Conservation (phyloP, 2,888 invertebrate species). For the Athrips mouffetella region DNA sequence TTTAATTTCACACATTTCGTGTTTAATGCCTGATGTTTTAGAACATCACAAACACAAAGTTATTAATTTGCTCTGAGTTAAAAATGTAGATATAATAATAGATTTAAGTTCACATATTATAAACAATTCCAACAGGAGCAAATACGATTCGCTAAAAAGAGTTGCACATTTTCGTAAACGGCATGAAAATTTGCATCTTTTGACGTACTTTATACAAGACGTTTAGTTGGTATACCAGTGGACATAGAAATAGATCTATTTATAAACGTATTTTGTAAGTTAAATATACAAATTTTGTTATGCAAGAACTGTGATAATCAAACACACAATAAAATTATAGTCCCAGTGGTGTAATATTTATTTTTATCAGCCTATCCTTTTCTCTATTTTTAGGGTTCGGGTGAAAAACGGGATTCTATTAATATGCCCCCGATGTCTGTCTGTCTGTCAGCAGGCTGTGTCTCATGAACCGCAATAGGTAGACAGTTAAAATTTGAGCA, state of each 20-base stretch:
- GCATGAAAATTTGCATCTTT: slow-evolving; percentile 57
- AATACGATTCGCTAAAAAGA: slow-evolving; percentile 28
- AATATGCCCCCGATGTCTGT: too few species aligned
- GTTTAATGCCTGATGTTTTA: neutral
- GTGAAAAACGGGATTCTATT: too few species aligned
- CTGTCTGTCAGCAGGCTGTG: too few species aligned
- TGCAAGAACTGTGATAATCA: slow-evolving; percentile 55
- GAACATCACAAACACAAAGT: neutral
- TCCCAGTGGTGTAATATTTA: slow-evolving; percentile 4
- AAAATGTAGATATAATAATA: neutral
- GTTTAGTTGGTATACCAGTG: slow-evolving; percentile 9
- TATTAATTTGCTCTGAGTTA: neutral
- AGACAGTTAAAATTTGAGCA: too few species aligned
- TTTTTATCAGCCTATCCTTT: neutral
- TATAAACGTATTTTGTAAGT: slow-evolving; percentile 17
- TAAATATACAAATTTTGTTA: slow-evolving; percentile 36
- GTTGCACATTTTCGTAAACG: slow-evolving; percentile 49
- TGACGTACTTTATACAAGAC: slow-evolving; percentile 25
- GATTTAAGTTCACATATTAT: neutral
- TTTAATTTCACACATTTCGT: neutral
- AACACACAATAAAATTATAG: slow-evolving; percentile 37
- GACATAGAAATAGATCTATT: slow-evolving; percentile 20
- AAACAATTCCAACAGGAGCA: neutral
- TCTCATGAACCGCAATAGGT: too few species aligned
- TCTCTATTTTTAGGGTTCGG: too few species aligned